Evolutionary conservation across 2,797 vertebrate genomes (phyloP), one percentile per base, ranked within the genome.

Genomic region (Naso thynnoides): DNA sequence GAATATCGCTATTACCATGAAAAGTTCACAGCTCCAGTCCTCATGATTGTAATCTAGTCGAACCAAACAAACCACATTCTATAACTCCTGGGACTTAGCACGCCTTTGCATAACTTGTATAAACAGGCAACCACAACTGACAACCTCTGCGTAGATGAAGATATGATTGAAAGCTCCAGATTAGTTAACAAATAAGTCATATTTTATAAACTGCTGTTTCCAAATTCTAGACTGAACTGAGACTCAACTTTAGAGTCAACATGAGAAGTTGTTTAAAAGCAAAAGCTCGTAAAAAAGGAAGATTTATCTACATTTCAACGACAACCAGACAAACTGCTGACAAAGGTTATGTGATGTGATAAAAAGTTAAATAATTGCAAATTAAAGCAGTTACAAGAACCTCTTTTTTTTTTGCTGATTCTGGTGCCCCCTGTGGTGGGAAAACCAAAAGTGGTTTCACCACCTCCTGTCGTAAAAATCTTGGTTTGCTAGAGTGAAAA

Each of bases 271-370:
- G 18, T 31, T 21, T 10, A 54, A 54, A 21, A 54, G 19, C 55
- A 18, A 4, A 5, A 48, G 11, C 39, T 41, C 13, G 5, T 1
- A 29, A 42, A 16, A 38, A 4, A 19, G 8, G 1, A 7, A 1
- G 33, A 39, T 24, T 2, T 16, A 33, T 26, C 8, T 13, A 21
- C 1, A 29, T 19, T 38, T 48, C 9, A 23, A 42, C 27, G 21
- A 62, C 44, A 16, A 49, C 8, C 2, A 27, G 61, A 47, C 31
- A 8, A 4, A 24, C 26, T 49, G 44, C 33, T 36, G 36, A 27
- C 21, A 33, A 63, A 48, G 58, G 39, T 47, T 13, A 31, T 59
- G 47, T 23, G 5, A 26, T 50, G 24, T 73, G 15, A 73, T 18
- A 1, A 0, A 41, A 72, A 72, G 3, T 15, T 1, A 9, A 15